Evolutionary conservation across 2,888 invertebrate species (phyloP), one percentile per base, ranked within the genome.

Genomic region (Sphecodes monilicornis): DNA sequence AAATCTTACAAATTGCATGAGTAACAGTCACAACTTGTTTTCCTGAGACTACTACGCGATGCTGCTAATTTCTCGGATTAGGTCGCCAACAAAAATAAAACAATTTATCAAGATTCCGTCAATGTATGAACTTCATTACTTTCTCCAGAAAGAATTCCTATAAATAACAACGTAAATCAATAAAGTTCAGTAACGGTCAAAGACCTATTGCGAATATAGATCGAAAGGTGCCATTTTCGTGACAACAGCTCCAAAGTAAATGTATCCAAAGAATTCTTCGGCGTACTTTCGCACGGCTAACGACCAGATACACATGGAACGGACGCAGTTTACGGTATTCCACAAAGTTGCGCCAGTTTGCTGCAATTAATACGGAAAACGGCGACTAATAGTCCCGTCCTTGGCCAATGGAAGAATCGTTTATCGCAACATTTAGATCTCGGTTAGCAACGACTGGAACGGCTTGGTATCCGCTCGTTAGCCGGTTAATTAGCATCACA

Each of bases 371-470:
- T 72, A 78, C 69, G n/a, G 60, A 78, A 78, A 74, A 36, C 36
- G 26, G 16, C 29, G 75, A 72, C 79, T 81, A 78, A 84, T 68
- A 36, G 16, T 13, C 39, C 18, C 57, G 83, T 83, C 86, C 83
- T 88, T 88, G 86, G 72, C 66, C 74, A 50, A 86, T 26, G 36
- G 50, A 76, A n/a, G 70, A 76, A 76, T 81, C 80, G 66, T 80
- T 86, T 82, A 86, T 76, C 78, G 22, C 18, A 13, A 26, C 29
- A 54, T 13, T 70, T 76, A 36, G 50, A 86, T 83, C 78, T 78
- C 43, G 74, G 69, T 80, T 81, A 72, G 78, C 80, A 86, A 78
- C 74, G 78, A 71, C 69, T 60, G 57, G 39, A 76, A 60, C 50
- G 36, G 46, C 46, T 43, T 26, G 54, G 70, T 78, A 83, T 72